Conservation (phyloP, 2,113 vertebrate genomes). For the Dipodomys stephensi region DNA sequence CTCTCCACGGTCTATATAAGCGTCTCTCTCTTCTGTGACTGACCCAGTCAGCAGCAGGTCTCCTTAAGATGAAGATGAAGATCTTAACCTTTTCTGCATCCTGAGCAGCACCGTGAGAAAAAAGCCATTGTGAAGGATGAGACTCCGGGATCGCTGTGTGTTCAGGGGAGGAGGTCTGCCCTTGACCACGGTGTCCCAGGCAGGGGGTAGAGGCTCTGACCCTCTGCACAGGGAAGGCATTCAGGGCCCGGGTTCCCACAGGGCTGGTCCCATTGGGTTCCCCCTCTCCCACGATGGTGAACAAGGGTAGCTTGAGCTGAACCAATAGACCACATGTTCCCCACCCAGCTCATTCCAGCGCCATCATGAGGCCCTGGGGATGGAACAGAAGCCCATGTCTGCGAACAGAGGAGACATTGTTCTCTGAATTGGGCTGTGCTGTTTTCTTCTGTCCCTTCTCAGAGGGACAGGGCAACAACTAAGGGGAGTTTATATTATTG, state of each 20-base stretch:
- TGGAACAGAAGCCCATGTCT: neutral
- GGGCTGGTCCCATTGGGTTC: neutral
- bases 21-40: neutral
- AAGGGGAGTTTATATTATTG: slow-evolving; percentile 27
- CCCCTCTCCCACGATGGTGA: neutral
- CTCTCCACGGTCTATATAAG: neutral
- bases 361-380: neutral
- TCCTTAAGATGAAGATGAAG: neutral
- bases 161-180: neutral
- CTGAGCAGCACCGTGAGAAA: neutral
- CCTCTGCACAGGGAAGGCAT: neutral
- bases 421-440: neutral
- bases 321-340: neutral
- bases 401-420: slow-evolving; percentile 82
- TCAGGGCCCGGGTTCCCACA: neutral
- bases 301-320: neutral
- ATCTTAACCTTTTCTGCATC: slow-evolving; percentile 39
- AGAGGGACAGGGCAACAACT: neutral
- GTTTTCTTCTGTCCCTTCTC: neutral
- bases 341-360: slow-evolving; percentile 17
- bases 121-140: neutral
- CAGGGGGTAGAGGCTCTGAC: neutral
- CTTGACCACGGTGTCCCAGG: neutral
- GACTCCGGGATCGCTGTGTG: neutral
- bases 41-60: neutral